These are phyloP conservation scores for Electrona antarctica DNA, from an alignment of 2,113 vertebrate species.

Conservation along the genomic window DNA sequence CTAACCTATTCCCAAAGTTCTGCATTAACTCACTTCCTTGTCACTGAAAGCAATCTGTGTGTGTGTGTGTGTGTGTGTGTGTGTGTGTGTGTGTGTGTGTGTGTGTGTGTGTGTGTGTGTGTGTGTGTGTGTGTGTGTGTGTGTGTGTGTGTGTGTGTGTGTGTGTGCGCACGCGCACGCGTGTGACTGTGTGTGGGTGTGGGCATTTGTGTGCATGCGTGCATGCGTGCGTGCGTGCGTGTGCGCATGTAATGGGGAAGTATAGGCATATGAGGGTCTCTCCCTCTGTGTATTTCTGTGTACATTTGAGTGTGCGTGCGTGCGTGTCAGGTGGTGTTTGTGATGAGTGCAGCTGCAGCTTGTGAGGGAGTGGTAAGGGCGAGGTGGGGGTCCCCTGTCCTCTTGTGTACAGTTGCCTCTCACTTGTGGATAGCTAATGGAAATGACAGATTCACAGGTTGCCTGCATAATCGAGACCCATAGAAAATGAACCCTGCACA, in stretches of 20 bases:
- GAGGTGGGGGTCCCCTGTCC: neutral
- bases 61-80: too few relatives aligned
- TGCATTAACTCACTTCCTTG: slow-evolving; percentile 11
- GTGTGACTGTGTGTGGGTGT: neutral
- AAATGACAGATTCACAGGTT: slow-evolving; percentile 9
- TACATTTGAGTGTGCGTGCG: slow-evolving; percentile 13
- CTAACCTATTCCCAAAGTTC: slow-evolving; percentile 8
- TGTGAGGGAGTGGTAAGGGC: slow-evolving; percentile 11
- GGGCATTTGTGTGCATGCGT: neutral
- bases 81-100: slow-evolving; percentile 14
- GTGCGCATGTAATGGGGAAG: too few relatives aligned
- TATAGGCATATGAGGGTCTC: slow-evolving; percentile 2
- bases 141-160: slow-evolving; percentile 20
- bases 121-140: slow-evolving; percentile 18
- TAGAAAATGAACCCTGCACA: neutral
- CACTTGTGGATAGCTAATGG: slow-evolving; percentile 21
- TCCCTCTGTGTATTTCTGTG: slow-evolving; percentile 4
- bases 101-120: slow-evolving; percentile 10
- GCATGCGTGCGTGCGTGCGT: neutral
- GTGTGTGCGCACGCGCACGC: neutral
- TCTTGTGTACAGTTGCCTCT: slow-evolving; percentile 38
- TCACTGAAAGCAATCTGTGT: slow-evolving; percentile 29
- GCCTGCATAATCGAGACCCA: neutral
- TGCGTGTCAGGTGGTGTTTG: slow-evolving; percentile 5
- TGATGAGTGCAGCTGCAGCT: slow-evolving; percentile 57